Evolutionary conservation across 2,797 vertebrate genomes (phyloP).

Genomic region (Darevskia mixta): DNA sequence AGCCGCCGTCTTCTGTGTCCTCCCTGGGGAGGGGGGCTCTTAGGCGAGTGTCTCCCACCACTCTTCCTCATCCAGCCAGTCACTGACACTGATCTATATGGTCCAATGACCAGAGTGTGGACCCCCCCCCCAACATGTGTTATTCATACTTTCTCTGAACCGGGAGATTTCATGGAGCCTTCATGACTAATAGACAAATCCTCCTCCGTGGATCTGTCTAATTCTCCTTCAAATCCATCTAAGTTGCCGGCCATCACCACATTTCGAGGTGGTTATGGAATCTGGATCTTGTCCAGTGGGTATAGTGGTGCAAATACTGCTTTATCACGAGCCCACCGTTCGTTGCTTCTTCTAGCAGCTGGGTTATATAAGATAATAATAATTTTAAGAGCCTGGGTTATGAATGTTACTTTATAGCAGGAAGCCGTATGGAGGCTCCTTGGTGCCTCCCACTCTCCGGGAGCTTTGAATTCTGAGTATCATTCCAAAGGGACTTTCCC

Average conservation of each 20-base stretch:
- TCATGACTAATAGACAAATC: too few relatives aligned
- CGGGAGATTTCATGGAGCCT: too few relatives aligned
- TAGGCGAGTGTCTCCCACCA: too few relatives aligned
- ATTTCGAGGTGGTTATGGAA: not conserved
- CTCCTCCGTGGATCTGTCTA: too few relatives aligned
- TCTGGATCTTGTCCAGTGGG: not conserved
- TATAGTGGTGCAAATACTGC: not conserved
- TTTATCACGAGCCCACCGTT: not conserved
- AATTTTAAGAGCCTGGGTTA: not conserved
- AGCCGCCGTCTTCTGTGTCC: too few relatives aligned
- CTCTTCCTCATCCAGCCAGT: too few relatives aligned
- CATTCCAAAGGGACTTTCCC: conserved; percentile 5
- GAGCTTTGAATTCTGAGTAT: conserved; percentile 49
- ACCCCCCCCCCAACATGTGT: too few relatives aligned
- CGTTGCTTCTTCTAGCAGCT: not conserved
- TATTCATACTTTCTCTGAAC: too few relatives aligned
- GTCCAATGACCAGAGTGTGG: too few relatives aligned
- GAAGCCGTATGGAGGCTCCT: conserved; percentile 39
- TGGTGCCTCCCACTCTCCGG: conserved; percentile 46
- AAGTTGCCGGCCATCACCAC: not conserved
- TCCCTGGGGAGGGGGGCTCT: too few relatives aligned
- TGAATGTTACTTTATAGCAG: conserved; percentile 42
- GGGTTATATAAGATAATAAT: not conserved
- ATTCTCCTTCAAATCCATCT: too few relatives aligned
- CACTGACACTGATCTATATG: too few relatives aligned